phyloP scores from a whole-genome alignment of 2,797 vertebrate genomes.

The Gymnodraco acuticeps region DNA sequence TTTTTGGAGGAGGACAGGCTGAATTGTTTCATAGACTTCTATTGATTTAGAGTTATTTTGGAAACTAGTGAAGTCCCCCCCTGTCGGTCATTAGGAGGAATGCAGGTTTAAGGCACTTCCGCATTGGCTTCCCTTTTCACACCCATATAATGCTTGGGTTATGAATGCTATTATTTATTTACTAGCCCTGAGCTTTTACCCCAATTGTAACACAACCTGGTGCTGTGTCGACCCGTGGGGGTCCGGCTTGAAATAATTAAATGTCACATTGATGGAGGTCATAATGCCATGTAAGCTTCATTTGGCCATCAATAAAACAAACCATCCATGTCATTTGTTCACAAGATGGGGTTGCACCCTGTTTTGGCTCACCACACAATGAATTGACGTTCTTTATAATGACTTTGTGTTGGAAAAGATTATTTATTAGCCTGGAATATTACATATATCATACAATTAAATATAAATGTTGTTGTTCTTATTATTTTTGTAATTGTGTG shows the following conservation, averaged over 20 bases:
- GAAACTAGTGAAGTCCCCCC: no score
- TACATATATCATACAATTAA: conserved; percentile 11
- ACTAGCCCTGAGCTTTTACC: conserved; percentile 7
- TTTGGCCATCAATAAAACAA: conserved; percentile 64
- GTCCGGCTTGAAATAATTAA: conserved; percentile 52
- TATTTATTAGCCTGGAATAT: conserved; percentile 19
- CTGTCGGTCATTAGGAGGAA: no score
- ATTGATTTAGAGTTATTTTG: no score
- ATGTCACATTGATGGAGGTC: conserved; percentile 47
- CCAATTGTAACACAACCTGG: conserved; percentile 9
- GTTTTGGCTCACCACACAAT: conserved; percentile 29
- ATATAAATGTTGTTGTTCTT: conserved; percentile 11
- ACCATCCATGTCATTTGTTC: conserved; percentile 57
- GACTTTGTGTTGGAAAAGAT: conserved; percentile 15
- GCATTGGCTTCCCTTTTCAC: no score
- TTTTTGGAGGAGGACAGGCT: no score
- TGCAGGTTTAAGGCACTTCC: no score
- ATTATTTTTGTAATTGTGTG: conserved; percentile 5
- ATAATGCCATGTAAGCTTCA: conserved; percentile 45
- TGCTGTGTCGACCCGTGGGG: conserved; percentile 10
- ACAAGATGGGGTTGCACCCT: conserved; percentile 37
- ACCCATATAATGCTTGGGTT: no score
- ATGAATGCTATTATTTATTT: background rate
- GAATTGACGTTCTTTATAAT: conserved; percentile 24
- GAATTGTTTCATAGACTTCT: no score